A percentile compares a stretch with the other conserved stretches of the same genome.
phyloP scores from a whole-genome alignment of 2,113 vertebrate species.

The Synchiropus splendidus region DNA sequence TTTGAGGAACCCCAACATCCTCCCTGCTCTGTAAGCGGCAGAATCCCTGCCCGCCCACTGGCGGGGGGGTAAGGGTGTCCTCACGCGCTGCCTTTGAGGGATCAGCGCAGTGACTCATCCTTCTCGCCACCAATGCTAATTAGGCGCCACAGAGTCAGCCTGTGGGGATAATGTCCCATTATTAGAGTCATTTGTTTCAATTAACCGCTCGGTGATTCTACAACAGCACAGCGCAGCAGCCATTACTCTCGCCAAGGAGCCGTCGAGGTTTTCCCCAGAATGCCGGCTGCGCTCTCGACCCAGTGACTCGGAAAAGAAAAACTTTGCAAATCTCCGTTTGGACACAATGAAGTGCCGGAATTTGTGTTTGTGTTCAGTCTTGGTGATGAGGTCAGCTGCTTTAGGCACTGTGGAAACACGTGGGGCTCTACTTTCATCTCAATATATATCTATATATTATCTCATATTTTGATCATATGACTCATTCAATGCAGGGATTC shows the following conservation, averaged over 20 bases:
- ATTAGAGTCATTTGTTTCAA: constrained; percentile 99
- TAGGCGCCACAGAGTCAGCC: constrained; percentile 88
- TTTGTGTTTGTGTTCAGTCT: too few species aligned
- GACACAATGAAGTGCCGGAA: too few species aligned
- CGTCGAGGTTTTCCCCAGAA: constrained; percentile 56
- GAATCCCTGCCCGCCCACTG: constrained; percentile 31
- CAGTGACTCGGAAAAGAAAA: too few species aligned
- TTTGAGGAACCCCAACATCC: constrained; percentile 6
- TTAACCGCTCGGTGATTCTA: constrained; percentile 96
- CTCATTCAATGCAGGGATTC: too few species aligned
- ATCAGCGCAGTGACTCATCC: constrained; percentile 83
- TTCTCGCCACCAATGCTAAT: constrained; percentile 79
- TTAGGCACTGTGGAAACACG: too few species aligned
- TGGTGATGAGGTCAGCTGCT: too few species aligned
- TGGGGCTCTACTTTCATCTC: too few species aligned
- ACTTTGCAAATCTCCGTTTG: too few species aligned
- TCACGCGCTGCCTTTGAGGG: constrained; percentile 76
- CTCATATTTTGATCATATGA: too few species aligned
- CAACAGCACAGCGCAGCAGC: constrained; percentile 84
- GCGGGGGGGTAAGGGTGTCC: constrained; percentile 38
- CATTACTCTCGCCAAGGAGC: constrained; percentile 83
- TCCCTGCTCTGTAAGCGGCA: constrained; percentile 10
- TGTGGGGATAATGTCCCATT: constrained; percentile 97
- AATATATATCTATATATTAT: too few species aligned
- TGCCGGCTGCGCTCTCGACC: too few species aligned